phyloP scores from a whole-genome alignment of 35 echinoderm and acorn worm genomes.

The Eucidaris tribuloides region DNA sequence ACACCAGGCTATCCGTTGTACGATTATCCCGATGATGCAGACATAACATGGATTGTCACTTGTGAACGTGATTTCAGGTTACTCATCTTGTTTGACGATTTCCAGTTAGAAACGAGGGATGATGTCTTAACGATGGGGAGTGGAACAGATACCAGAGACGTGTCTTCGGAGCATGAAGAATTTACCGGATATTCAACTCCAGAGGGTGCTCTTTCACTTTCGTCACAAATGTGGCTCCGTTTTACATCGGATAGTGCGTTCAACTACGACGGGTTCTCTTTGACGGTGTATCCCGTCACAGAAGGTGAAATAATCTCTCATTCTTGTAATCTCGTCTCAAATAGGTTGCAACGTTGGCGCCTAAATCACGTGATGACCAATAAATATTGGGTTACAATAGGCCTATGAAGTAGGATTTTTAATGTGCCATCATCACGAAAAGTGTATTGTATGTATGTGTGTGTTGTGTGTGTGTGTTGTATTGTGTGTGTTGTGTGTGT shows the following conservation, averaged over 20 bases:
- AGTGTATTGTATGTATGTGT: too few species aligned
- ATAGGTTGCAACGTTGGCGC: too few species aligned
- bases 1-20: neutral
- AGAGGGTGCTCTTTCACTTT: neutral
- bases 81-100: neutral
- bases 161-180: neutral
- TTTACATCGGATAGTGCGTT: neutral
- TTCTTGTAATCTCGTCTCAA: too few species aligned
- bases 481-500: too few species aligned
- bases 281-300: neutral
- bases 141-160: neutral
- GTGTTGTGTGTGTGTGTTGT: too few species aligned
- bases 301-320: neutral
- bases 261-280: conserved; percentile 17
- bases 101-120: neutral
- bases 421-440: too few species aligned
- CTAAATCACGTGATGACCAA: too few species aligned
- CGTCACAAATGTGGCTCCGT: neutral
- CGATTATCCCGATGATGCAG: conserved; percentile 1
- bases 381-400: too few species aligned
- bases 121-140: neutral
- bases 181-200: neutral
- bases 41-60: neutral
- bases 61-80: neutral
- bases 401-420: too few species aligned